These are phyloP conservation scores for Ceriagrion tenellum DNA, from an alignment of 2,888 invertebrate species.

Conservation along the genomic window DNA sequence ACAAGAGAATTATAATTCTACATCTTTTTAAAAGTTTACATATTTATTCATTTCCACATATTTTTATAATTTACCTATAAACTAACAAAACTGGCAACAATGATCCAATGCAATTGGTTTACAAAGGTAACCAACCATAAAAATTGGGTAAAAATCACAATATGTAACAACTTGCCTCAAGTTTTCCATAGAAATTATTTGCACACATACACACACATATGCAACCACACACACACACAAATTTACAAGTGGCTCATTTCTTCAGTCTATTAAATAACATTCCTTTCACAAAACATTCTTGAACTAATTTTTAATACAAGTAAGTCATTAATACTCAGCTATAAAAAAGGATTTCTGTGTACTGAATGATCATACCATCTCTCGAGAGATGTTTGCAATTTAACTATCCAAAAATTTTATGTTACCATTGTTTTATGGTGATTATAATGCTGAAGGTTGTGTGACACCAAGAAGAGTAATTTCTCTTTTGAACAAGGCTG, in stretches of 20 bases:
- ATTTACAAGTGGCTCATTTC: slow-evolving; percentile 65
- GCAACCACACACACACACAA: slow-evolving; percentile 58
- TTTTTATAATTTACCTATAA: slow-evolving; percentile 65
- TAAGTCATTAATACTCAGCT: slow-evolving; percentile 59
- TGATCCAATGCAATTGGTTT: slow-evolving; percentile 61
- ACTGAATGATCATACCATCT: slow-evolving; percentile 47
- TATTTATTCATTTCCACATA: slow-evolving; percentile 64
- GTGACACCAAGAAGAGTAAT: not conserved
- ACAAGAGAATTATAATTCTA: slow-evolving; percentile 66
- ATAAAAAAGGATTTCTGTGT: slow-evolving; percentile 40
- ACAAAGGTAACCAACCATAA: slow-evolving; percentile 65
- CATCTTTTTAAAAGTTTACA: slow-evolving; percentile 63
- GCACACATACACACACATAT: slow-evolving; percentile 20
- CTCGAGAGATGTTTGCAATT: not conserved
- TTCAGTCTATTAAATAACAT: slow-evolving; percentile 64
- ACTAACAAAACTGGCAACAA: slow-evolving; percentile 67
- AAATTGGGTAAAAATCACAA: slow-evolving; percentile 66
- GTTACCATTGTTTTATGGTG: not conserved
- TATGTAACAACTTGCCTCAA: slow-evolving; percentile 65
- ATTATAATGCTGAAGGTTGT: not conserved
- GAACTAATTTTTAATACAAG: slow-evolving; percentile 62
- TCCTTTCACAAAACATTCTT: slow-evolving; percentile 66
- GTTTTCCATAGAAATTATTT: slow-evolving; percentile 65
- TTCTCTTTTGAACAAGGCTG: not conserved
- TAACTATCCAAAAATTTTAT: not conserved